A percentile compares a stretch with the other conserved stretches of the same genome.
Evolutionary conservation across 2,888 invertebrate genomes (phyloP).

Genomic region (Pantelozetes paolii): DNA sequence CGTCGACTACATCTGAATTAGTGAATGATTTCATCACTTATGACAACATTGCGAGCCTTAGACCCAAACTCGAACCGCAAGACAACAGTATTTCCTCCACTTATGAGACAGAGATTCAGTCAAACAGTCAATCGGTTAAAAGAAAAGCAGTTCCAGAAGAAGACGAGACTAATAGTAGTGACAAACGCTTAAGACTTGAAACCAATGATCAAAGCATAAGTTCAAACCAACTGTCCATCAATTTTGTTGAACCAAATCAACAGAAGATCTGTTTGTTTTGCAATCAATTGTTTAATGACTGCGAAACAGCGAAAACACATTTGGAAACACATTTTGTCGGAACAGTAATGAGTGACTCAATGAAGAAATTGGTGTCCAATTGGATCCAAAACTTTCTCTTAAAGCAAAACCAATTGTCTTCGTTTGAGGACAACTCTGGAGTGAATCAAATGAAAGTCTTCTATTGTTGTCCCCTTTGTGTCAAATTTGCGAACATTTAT

Average conservation of each 20-base stretch:
- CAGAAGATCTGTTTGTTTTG: slow-evolving; percentile 3
- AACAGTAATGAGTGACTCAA: too few relatives aligned
- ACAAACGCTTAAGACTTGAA: neutral
- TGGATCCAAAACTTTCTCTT: neutral
- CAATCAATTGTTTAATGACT: neutral
- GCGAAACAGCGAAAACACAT: neutral
- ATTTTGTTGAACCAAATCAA: neutral
- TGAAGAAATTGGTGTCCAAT: neutral
- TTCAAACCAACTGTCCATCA: neutral
- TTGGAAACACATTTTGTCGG: neutral
- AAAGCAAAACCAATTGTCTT: neutral
- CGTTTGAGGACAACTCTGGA: neutral
- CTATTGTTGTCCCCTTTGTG: slow-evolving; percentile 11
- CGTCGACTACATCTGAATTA: neutral
- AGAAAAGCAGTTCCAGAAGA: neutral
- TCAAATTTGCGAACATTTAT: neutral
- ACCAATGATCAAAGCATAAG: neutral
- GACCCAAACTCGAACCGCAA: neutral
- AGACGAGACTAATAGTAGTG: neutral
- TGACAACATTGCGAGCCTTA: neutral
- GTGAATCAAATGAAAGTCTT: too few relatives aligned
- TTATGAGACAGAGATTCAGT: neutral
- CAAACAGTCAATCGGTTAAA: neutral
- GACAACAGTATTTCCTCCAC: slow-evolving; percentile 10
- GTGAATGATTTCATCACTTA: neutral